These are phyloP conservation scores for Lepidocolaptes lacrymiger DNA, from an alignment of 2,797 vertebrate species.

Conservation along the genomic window DNA sequence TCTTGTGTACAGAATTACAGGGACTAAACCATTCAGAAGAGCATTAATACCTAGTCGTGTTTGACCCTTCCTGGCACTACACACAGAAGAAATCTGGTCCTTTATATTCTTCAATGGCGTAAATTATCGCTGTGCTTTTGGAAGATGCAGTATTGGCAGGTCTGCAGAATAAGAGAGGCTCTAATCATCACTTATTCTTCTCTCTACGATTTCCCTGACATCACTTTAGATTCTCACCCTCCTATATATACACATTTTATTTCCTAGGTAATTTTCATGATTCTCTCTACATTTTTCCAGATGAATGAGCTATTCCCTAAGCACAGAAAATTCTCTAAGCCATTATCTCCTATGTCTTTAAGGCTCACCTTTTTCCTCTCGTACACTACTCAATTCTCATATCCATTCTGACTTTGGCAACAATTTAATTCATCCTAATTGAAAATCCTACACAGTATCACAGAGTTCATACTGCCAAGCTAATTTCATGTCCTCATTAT, in stretches of 20 bases:
- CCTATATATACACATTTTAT: conserved; percentile 21
- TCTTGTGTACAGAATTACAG: not conserved
- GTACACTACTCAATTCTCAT: not conserved
- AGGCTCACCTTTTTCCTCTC: not conserved
- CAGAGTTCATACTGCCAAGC: not conserved
- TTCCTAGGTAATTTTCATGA: conserved; percentile 37
- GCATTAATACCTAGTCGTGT: not conserved
- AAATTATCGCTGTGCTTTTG: conserved; percentile 42
- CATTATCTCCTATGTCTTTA: not conserved
- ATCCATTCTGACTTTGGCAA: not conserved
- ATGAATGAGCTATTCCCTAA: conserved; percentile 14
- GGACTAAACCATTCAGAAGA: not conserved
- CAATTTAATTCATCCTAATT: conserved; percentile 2
- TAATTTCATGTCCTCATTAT: conserved; percentile 18
- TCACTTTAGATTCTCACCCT: conserved; percentile 5
- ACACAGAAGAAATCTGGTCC: conserved; percentile 21
- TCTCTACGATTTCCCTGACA: not conserved
- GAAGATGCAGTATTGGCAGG: conserved; percentile 10
- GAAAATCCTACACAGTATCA: not conserved
- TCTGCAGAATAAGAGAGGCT: conserved; percentile 19
- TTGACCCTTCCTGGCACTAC: conserved; percentile 23
- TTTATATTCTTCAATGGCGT: conserved; percentile 31
- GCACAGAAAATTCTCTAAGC: not conserved
- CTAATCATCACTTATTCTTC: conserved; percentile 63
- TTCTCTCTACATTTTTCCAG: not conserved